Conservation (phyloP, 2,113 vertebrate species). For the Perca flavescens region DNA sequence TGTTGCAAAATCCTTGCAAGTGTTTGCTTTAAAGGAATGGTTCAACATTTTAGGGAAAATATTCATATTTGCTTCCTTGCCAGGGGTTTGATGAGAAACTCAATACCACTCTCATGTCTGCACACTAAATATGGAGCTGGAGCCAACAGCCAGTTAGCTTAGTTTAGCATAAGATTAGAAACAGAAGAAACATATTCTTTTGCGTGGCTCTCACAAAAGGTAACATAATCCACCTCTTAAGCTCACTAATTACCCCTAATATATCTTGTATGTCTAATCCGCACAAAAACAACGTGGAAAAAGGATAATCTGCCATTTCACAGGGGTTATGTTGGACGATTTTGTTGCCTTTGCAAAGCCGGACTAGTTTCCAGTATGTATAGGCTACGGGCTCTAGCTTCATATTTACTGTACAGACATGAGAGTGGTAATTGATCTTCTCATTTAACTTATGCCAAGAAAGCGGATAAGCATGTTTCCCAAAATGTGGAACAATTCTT, state of each 20-base stretch:
- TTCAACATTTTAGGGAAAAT: not conserved
- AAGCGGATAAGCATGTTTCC: not conserved
- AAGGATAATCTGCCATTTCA: not conserved
- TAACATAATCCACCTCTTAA: not conserved
- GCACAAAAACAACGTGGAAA: not conserved
- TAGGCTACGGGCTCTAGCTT: not conserved
- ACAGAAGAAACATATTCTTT: not conserved
- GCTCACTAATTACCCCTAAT: not conserved
- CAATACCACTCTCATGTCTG: not conserved
- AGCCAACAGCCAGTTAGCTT: not conserved
- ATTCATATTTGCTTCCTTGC: not conserved
- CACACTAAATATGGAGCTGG: not conserved
- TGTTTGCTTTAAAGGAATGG: not conserved
- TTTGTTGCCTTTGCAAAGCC: not conserved
- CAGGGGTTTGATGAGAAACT: not conserved
- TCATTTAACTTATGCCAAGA: not conserved
- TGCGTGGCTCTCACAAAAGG: not conserved
- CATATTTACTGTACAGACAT: not conserved
- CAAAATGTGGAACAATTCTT: not conserved
- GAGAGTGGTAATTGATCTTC: not conserved
- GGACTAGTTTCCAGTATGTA: not conserved
- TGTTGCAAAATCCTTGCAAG: not conserved
- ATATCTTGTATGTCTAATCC: not conserved
- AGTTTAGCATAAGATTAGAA: not conserved
- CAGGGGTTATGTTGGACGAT: not conserved